Evolutionary conservation across 2,888 invertebrate species (phyloP).

Genomic region (Julus scanicus): DNA sequence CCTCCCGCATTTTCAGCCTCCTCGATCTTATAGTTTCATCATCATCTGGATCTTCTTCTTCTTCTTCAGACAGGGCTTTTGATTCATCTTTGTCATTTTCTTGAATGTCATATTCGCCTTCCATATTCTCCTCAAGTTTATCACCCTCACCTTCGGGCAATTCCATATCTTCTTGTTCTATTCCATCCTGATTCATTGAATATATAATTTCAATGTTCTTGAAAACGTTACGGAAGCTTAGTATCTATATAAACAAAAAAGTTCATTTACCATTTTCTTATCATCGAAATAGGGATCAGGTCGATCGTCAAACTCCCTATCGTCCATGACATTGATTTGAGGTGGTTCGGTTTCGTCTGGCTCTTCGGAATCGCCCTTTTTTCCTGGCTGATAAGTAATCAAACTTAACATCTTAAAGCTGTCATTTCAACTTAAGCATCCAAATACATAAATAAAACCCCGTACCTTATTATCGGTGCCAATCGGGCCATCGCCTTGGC

Average conservation of each 20-base stretch:
- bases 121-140: slow-evolving; percentile 66
- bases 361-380: slow-evolving; percentile 77
- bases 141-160: slow-evolving; percentile 77
- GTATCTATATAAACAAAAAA: not conserved
- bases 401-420: not conserved
- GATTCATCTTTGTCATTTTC: slow-evolving; percentile 56
- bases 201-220: not conserved
- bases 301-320: slow-evolving; percentile 61
- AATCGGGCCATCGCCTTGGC: slow-evolving; percentile 67
- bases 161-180: slow-evolving; percentile 86
- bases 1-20: slow-evolving; percentile 67
- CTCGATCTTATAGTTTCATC: slow-evolving; percentile 61
- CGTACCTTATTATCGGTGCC: slow-evolving; percentile 71
- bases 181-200: slow-evolving; percentile 59
- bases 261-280: slow-evolving; percentile 48
- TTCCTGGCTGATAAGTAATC: slow-evolving; percentile 58
- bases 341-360: slow-evolving; percentile 74
- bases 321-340: slow-evolving; percentile 58
- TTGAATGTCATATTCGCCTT: slow-evolving; percentile 57
- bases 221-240: not conserved
- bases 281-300: slow-evolving; percentile 78
- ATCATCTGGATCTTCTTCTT: slow-evolving; percentile 65
- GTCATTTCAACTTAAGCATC: not conserved
- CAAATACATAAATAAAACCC: not conserved
- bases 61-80: slow-evolving; percentile 64